Evolutionary conservation across 2,113 vertebrate genomes (phyloP), one percentile per base, ranked within the genome.

Genomic region (Philantomba maxwellii): DNA sequence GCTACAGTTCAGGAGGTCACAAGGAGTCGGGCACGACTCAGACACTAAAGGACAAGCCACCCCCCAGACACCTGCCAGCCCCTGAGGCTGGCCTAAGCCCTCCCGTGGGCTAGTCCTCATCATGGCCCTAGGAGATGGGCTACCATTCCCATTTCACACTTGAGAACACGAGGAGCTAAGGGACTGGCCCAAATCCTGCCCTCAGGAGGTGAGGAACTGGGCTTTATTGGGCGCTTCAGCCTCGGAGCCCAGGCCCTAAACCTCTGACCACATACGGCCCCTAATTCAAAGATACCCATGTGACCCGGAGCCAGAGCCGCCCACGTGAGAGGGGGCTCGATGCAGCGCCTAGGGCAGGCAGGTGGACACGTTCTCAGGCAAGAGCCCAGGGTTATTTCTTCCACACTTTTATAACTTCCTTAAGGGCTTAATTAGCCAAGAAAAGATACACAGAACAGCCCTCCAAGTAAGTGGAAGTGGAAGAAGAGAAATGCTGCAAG

Each of bases 241-340:
- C 57, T 43, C 6, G 0, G 36, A 75, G 53, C 36, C 73, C 23
- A 15, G 60, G 75, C 33, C 81, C 73, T 53, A 60, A 39, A 26
- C 19, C 21, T 57, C 3, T 10, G 62, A 47, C 15, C 10, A 86
- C 26, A 33, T 7, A 39, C 0, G 5, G 16, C 7, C 39, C 62
- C 62, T 45, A 7, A 81, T 5, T 33, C 77, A 88, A 33, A 83
- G 89, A 39, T 3, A 3, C 11, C 33, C 0, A 1, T 1, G 47
- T 25, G 77, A 58, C 47, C 0, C 2, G 1, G 47, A 23, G 47
- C 26, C 11, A 81, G 86, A 28, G 15, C 16, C 0, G 0, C 23
- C 73, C 23, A 4, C 0, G 5, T 77, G n/a, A 81, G 25, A 0
- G 21, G 33, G 0, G 30, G 19, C 53, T 39, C 2, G 1, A 17